These are phyloP conservation scores for Babylonia areolata DNA, from an alignment of 1,140 invertebrate species.

Conservation along the genomic window DNA sequence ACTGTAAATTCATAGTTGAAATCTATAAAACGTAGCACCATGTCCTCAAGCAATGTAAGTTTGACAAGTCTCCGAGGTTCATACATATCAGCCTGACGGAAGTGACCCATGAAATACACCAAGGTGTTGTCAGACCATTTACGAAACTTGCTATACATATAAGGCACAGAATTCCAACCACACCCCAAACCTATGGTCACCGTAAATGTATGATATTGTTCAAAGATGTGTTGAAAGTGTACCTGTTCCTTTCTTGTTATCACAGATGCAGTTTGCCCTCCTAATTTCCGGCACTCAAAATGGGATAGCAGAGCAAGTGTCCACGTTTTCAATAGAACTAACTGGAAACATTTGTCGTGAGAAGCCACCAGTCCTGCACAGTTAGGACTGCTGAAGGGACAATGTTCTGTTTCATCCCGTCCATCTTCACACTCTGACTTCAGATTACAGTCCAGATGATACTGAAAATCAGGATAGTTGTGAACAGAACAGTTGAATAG, in stretches of 20 bases:
- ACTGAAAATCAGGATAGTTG: background rate
- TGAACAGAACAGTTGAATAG: background rate
- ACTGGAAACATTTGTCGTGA: background rate
- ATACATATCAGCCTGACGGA: background rate
- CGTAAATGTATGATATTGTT: background rate
- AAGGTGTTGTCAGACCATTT: background rate
- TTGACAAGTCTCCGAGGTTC: background rate
- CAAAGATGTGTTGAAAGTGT: background rate
- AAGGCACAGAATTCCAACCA: background rate
- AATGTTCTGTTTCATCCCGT: slow-evolving; percentile 7
- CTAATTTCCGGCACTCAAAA: background rate
- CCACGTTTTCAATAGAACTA: background rate
- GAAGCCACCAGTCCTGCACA: slow-evolving; percentile 1
- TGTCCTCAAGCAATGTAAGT: background rate
- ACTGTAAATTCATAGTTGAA: background rate
- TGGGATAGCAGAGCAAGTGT: background rate
- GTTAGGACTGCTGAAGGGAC: slow-evolving; percentile 19
- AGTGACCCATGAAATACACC: background rate
- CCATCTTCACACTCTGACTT: slow-evolving; percentile 1
- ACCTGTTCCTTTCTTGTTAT: background rate
- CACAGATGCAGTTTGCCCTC: background rate
- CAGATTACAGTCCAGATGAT: slow-evolving; percentile 21
- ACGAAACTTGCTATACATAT: background rate
- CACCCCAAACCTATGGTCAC: background rate
- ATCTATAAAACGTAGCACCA: background rate